A percentile compares a stretch with the other conserved stretches of the same genome.
Evolutionary conservation across 2,888 invertebrate genomes (phyloP).

Genomic region (Mycogona germanica): DNA sequence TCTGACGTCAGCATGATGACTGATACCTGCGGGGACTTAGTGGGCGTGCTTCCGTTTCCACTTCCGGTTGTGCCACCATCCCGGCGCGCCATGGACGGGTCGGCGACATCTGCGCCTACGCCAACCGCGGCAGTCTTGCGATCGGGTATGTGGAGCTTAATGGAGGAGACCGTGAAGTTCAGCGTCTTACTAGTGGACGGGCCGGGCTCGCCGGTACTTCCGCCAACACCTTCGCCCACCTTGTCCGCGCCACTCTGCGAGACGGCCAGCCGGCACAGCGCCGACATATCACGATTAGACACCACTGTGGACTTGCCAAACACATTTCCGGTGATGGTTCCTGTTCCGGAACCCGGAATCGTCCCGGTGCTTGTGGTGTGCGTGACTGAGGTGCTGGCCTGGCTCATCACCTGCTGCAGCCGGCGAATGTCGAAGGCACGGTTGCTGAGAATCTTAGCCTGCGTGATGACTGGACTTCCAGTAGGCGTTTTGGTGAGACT

Average conservation of each 20-base stretch:
- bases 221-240: too few relatives aligned
- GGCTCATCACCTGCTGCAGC: conserved; percentile 6
- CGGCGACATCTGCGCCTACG: too few relatives aligned
- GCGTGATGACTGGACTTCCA: conserved; percentile 25
- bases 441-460: conserved; percentile 25
- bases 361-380: neutral
- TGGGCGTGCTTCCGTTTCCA: neutral
- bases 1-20: conserved; percentile 9
- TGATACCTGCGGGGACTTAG: conserved; percentile 5
- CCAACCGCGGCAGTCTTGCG: too few relatives aligned
- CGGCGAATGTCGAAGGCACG: conserved; percentile 14
- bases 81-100: neutral
- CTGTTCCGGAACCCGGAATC: neutral
- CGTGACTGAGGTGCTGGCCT: conserved; percentile 16
- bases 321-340: neutral
- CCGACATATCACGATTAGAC: neutral
- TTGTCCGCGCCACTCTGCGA: neutral
- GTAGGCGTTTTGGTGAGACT: conserved; percentile 20
- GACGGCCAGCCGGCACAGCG: neutral
- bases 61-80: neutral
- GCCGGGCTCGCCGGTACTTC: neutral
- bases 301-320: neutral
- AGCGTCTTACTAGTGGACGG: neutral
- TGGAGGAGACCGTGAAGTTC: conserved; percentile 7
- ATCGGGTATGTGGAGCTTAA: neutral